Base-by-base conservation (phyloP, 2,888 invertebrate genomes). In the Cosmia trapezina region DNA sequence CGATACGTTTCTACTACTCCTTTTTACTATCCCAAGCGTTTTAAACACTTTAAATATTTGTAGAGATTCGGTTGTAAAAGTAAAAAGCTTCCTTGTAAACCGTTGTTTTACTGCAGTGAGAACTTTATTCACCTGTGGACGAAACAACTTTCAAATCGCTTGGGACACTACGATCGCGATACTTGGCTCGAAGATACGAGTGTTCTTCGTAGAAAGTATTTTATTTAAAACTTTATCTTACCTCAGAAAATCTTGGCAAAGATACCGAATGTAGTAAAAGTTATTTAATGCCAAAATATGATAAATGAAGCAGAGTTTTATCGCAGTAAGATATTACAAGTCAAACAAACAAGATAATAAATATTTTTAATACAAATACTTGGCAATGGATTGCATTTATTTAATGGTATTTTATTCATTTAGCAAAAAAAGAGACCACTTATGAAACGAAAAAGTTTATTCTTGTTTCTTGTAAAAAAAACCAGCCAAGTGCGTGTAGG, bases 61-160 rank as follows among this genome's bases (percentile, higher is more conserved):
- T 61, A 66, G 60, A 84, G 65, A 69, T 70, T 63, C 51, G 49
- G 59, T 47, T 54, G 61, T 73, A 67, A 72, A 56, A 72, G 43
- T 45, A 53, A 62, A 73, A 76, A 54, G 61, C 59, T 76, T 74
- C 43, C 75, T 51, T 78, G 41, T 71, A 74, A 63, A 63, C 63
- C 43, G 60, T 14, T 54, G 49, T 74, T 70, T 78, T 67, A 74
- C 70, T 72, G 57, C 66, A 75, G 60, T 61, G 78, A 75, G 78
- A 83, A 84, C 83, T 87, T 87, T 75, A 78, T 80, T 75, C 56
- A 78, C 73, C 73, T 67, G 62, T 65, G 68, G 62, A 73, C 61
- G 73, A 73, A 75, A 75, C 70, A 78, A 74, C 56, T 83, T 76
- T 71, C 66, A 78, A 83, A 73, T 72, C 76, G 37, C 76, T 62